Base-by-base conservation (phyloP, 2,797 vertebrate species). In the Oreochromis grahami region DNA sequence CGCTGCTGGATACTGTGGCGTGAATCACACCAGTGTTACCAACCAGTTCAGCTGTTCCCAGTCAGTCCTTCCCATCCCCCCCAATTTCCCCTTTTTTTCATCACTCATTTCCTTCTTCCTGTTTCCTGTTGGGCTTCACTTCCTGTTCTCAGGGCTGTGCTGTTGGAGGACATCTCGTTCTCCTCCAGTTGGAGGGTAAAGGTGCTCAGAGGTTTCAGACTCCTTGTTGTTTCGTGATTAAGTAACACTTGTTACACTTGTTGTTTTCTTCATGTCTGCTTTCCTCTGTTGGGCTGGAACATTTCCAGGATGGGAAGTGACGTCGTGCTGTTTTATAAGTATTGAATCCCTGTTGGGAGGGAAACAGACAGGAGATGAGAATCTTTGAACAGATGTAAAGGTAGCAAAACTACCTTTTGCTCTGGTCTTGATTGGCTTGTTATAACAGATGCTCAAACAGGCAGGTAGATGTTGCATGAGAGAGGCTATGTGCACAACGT, bases 61-160 rank as follows among this genome's bases (percentile, higher is more conserved):
- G 68, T 45, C 52, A 24, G 43, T 51, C 21, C 15, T 21, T 8
- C 51, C 53, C 79, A 17, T 13, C 26, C n/a, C 50, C 36, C 50
- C 36, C 0, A 4, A 5, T 56, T 55, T 48, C 70, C 82, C 84
- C 53, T 56, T 15, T 48, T 56, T 79, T 88, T 88, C 82, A 50
- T 78, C 6, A 19, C 77, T 84, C 65, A 26, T 84, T 90, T 92
- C 90, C 89, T 86, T 19, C 72, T 91, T 92, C 92, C 91, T 91
- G 84, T 90, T 92, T 94, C 87, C 87, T 87, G 76, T 53, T 79
- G 79, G 63, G 58, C 86, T 84, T 50, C 34, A 79, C 85, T 85
- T 93, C 90, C 92, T 92, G 88, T 93, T 91, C 91, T 80, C 88
- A 90, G 82, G 84, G 84, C 52, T 21, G 11, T 58, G 21, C 19